phyloP scores from a whole-genome alignment of 2,113 vertebrate species.

The Clarias gariepinus region DNA sequence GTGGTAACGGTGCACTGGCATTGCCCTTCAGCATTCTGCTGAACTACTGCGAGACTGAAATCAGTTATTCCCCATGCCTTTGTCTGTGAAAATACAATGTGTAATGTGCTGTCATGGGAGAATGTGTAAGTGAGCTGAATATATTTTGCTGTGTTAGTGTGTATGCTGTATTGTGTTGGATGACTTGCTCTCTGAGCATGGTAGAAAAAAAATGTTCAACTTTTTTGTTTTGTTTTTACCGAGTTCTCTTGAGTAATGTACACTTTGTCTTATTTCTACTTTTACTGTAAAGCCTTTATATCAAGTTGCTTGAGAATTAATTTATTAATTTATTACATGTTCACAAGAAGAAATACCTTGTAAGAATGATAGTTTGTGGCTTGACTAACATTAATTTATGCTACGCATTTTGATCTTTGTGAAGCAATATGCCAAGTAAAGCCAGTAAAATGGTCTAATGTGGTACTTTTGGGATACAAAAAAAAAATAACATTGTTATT shows the following conservation, averaged over 20 bases:
- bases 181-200: constrained; percentile 53
- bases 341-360: constrained; percentile 69
- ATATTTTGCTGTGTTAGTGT: constrained; percentile 68
- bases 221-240: constrained; percentile 38
- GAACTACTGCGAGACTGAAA: constrained; percentile 59
- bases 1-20: constrained; percentile 51
- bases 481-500: constrained; percentile 61
- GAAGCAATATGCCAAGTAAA: constrained; percentile 73
- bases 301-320: constrained; percentile 89
- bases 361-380: constrained; percentile 56
- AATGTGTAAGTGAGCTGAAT: constrained; percentile 61
- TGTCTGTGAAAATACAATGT: constrained; percentile 63
- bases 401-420: constrained; percentile 71
- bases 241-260: constrained; percentile 63
- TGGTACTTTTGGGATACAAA: constrained; percentile 73
- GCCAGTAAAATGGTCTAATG: constrained; percentile 67
- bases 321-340: constrained; percentile 98
- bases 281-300: constrained; percentile 80
- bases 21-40: constrained; percentile 44
- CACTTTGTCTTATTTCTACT: constrained; percentile 70
- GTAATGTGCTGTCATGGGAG: constrained; percentile 71
- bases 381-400: constrained; percentile 77
- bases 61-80: constrained; percentile 53
- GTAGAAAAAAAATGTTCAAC: constrained; percentile 40
- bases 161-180: constrained; percentile 64